phyloP scores from a whole-genome alignment of 1,140 invertebrate species.

The Coboldia fuscipes region DNA sequence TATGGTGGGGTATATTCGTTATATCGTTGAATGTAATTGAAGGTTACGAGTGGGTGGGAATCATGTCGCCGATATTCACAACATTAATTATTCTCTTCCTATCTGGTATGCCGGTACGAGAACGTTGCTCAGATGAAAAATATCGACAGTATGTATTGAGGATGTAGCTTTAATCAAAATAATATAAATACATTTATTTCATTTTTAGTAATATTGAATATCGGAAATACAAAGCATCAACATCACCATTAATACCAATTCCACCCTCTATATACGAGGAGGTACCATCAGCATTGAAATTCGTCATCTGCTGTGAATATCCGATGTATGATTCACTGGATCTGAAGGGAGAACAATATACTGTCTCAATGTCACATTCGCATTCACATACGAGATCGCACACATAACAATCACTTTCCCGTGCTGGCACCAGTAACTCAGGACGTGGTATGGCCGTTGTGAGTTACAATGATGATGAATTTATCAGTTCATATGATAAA shows the following conservation, averaged over 20 bases:
- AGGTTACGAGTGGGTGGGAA: constrained; percentile 57
- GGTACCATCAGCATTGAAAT: constrained; percentile 61
- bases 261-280: constrained; percentile 64
- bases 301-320: constrained; percentile 65
- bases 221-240: constrained; percentile 63
- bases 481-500: too few relatives aligned
- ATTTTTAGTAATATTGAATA: constrained; percentile 49
- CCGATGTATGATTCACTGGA: constrained; percentile 61
- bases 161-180: background rate
- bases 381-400: constrained; percentile 55
- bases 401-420: constrained; percentile 20
- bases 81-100: constrained; percentile 73
- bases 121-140: constrained; percentile 67
- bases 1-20: constrained; percentile 88
- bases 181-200: background rate
- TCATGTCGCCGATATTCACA: constrained; percentile 74
- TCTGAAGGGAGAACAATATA: constrained; percentile 41
- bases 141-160: constrained; percentile 50
- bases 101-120: constrained; percentile 66
- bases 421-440: constrained; percentile 6
- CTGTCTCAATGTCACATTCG: constrained; percentile 47
- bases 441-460: background rate
- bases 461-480: too few relatives aligned
- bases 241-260: constrained; percentile 70
- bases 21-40: constrained; percentile 71